Conservation (phyloP, 1,140 invertebrate genomes). For the Drosophila kohkoa region DNA sequence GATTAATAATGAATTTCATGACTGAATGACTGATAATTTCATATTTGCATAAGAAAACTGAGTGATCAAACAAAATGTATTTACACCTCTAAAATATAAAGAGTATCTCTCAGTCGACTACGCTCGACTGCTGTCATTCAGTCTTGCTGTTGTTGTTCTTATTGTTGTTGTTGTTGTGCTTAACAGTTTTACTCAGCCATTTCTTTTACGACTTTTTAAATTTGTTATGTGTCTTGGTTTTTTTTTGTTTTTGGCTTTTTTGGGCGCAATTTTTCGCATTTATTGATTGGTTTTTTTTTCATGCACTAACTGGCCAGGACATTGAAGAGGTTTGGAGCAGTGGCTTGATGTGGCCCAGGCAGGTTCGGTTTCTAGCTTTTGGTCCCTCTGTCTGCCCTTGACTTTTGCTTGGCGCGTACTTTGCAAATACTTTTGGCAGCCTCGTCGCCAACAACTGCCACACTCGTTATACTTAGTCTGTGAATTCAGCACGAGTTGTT, state of each 20-base stretch:
- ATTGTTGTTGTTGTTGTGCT: conserved; percentile 16
- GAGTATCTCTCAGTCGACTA: neutral
- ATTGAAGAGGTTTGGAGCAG: neutral
- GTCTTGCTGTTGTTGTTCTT: conserved; percentile 6
- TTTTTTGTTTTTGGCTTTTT: conserved; percentile 21
- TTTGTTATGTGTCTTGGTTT: conserved; percentile 36
- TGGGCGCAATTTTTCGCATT: conserved; percentile 47
- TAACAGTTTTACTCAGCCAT: conserved; percentile 53
- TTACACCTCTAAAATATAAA: neutral
- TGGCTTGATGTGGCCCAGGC: no score
- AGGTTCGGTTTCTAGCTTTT: conserved; percentile 16
- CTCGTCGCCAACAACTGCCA: conserved; percentile 66
- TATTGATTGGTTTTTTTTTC: conserved; percentile 68
- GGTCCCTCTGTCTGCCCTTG: conserved; percentile 64
- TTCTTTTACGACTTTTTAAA: conserved; percentile 46
- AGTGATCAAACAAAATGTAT: no score
- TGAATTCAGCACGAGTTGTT: no score
- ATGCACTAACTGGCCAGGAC: conserved; percentile 10
- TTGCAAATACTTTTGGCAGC: conserved; percentile 78
- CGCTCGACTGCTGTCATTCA: neutral
- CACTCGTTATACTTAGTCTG: neutral
- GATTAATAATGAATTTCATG: no score
- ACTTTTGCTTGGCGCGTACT: conserved; percentile 76
- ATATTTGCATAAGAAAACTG: no score
- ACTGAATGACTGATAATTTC: no score